Evolutionary conservation across 2,113 vertebrate species (phyloP), one percentile per base, ranked within the genome.

Genomic region (Aldabrachelys gigantea): DNA sequence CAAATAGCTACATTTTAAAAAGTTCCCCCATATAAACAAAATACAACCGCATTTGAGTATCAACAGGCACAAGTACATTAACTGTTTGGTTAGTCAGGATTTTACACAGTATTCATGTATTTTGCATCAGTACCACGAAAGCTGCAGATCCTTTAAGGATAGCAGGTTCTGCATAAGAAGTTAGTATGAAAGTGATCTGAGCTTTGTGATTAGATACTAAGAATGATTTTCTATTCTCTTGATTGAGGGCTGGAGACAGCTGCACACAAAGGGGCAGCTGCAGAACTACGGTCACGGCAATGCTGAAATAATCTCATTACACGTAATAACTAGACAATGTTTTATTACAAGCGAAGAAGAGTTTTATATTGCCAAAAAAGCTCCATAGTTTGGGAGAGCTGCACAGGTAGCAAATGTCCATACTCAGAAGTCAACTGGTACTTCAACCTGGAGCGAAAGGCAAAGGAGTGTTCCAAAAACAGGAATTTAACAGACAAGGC

Each of bases 311-410:
- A 97, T 52, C 85, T 95, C 95, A 88, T 89, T 93, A 94, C 82
- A 90, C 85, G 47, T 25, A 91, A 57, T 89, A 97, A 95, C 89
- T 81, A 96, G 96, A 95, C 29, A 85, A 35, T 80, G 88, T 82
- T 98, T 98, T 98, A 98, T 98, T 98, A 85, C 92, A 95, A 88
- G 91, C 85, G 96, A 96, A 52, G 85, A 90, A 1, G 85, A 97
- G 93, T 94, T 94, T 94, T 90, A 29, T 80, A 81, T 89, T 82
- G 90, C 57, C 52, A 88, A 91, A 94, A 96, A 95, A 96, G 44
- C 53, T 16, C 84, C 8, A 84, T n/a, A 94, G 82, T 85, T 75
- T 78, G 47, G 29, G 84, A 93, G 81, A 96, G 52, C 87, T 92
- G 94, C n/a, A 82, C 84, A 79, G 0, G 21, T 92, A 91, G 81